phyloP scores from a whole-genome alignment of 64 coral and sea anemone species.

The Catalaphyllia jardinei region DNA sequence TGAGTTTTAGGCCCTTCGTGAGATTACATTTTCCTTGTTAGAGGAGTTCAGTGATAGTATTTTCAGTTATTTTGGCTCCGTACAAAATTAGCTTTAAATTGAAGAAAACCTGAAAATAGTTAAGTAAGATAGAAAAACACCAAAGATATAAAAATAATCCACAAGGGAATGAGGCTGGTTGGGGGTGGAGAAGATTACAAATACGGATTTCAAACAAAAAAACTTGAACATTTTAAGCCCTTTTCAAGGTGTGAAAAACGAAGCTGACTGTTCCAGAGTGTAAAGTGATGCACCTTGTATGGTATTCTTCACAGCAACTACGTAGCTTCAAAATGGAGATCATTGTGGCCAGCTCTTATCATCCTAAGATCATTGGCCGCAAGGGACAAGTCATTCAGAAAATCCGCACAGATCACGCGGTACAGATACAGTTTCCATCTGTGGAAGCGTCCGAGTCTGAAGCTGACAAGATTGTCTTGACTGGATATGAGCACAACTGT shows the following conservation, averaged over 20 bases:
- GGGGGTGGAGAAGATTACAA: too few relatives aligned
- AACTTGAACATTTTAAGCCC: too few relatives aligned
- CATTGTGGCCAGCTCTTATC: constrained; percentile 65
- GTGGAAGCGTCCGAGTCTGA: constrained; percentile 43
- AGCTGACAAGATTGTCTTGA: constrained; percentile 73
- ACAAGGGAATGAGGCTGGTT: too few relatives aligned
- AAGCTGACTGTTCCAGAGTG: too few relatives aligned
- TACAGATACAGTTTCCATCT: constrained; percentile 90
- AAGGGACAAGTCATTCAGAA: constrained; percentile 84
- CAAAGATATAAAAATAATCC: too few relatives aligned
- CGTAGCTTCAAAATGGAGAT: constrained; percentile 92
- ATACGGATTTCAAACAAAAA: too few relatives aligned
- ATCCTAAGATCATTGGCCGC: constrained; percentile 98
- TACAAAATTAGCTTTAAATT: too few relatives aligned
- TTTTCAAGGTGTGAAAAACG: too few relatives aligned
- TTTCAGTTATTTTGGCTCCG: too few relatives aligned
- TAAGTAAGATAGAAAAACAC: too few relatives aligned
- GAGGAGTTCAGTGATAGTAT: too few relatives aligned
- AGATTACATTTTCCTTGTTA: neutral
- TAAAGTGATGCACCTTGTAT: neutral
- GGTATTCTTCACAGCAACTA: constrained; percentile 50
- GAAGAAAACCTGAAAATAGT: too few relatives aligned
- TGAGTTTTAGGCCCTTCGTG: constrained; percentile 20
- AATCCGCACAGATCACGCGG: constrained; percentile 87
- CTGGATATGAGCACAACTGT: constrained; percentile 95